Evolutionary conservation across 1,140 invertebrate genomes (phyloP).

Genomic region (Drosophila quadrilineata): DNA sequence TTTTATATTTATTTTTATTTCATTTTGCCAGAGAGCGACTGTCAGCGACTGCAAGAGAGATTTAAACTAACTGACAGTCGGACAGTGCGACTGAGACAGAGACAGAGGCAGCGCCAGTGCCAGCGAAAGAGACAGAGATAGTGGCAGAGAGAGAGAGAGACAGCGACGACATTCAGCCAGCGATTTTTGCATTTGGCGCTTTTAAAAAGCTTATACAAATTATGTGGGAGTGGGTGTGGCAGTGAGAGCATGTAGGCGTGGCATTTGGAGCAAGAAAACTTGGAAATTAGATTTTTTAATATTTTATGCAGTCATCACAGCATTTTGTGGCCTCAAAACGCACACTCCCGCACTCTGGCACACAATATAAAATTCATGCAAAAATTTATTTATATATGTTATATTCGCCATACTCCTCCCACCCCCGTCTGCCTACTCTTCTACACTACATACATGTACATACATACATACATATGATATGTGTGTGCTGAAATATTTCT

Average conservation of each 20-base stretch:
- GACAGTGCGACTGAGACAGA: constrained; percentile 10
- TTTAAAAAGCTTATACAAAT: constrained; percentile 72
- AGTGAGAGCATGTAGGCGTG: too few species aligned
- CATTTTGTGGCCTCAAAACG: constrained; percentile 56
- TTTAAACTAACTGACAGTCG: constrained; percentile 50
- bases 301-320: constrained; percentile 64
- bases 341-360: constrained; percentile 36
- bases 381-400: constrained; percentile 48
- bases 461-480: neutral
- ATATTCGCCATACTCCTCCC: neutral
- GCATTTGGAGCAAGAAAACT: constrained; percentile 39
- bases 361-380: constrained; percentile 60
- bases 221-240: constrained; percentile 35
- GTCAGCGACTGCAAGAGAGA: constrained; percentile 57
- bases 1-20: constrained; percentile 65
- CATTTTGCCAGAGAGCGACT: constrained; percentile 51
- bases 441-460: neutral
- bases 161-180: constrained; percentile 48
- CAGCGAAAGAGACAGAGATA: constrained; percentile 4
- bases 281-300: constrained; percentile 76
- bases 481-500: constrained; percentile 20
- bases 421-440: neutral
- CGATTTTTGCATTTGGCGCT: constrained; percentile 65
- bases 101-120: too few species aligned
- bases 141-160: constrained; percentile 3